A percentile compares a stretch with the other conserved stretches of the same genome.
These are phyloP conservation scores for Chymomyza amoena DNA, from an alignment of 2,888 invertebrate species.

Conservation along the genomic window DNA sequence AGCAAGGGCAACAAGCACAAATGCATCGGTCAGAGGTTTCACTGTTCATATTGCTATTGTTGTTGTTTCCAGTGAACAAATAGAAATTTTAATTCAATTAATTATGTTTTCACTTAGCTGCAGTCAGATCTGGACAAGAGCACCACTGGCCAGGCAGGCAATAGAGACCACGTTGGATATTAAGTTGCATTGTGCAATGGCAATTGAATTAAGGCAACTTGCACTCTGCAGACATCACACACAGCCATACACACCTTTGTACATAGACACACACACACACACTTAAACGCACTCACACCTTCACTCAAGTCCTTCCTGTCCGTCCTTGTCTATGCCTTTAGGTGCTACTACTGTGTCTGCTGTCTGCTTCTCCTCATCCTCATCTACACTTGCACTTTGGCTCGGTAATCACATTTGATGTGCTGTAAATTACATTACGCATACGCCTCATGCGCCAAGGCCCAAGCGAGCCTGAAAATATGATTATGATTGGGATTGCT, in stretches of 20 bases:
- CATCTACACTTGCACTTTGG: not conserved
- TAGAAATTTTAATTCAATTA: conserved; percentile 73
- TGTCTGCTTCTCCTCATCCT: not conserved
- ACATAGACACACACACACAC: not conserved
- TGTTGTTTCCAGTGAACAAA: conserved; percentile 32
- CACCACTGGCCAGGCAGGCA: not conserved
- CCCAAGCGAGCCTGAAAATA: conserved; percentile 40
- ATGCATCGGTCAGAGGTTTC: not conserved
- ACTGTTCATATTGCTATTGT: not conserved
- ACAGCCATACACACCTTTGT: not conserved
- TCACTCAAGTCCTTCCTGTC: not conserved
- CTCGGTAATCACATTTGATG: conserved; percentile 58
- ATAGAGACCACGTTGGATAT: not conserved
- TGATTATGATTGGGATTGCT: not conserved
- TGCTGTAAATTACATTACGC: conserved; percentile 63
- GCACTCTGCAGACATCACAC: conserved; percentile 22
- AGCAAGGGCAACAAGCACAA: not conserved
- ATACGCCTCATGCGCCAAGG: conserved; percentile 44
- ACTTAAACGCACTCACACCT: conserved; percentile 4
- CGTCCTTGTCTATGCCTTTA: not conserved
- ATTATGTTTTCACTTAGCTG: conserved; percentile 67
- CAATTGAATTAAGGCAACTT: conserved; percentile 63
- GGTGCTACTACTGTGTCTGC: not conserved
- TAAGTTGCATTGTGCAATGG: conserved; percentile 36
- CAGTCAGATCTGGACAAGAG: conserved; percentile 5